Percentiles rank a stretch among this genome's conserved stretches.
These are phyloP conservation scores for Mastacembelus armatus DNA, from an alignment of 2,797 vertebrate species.

Conservation along the genomic window DNA sequence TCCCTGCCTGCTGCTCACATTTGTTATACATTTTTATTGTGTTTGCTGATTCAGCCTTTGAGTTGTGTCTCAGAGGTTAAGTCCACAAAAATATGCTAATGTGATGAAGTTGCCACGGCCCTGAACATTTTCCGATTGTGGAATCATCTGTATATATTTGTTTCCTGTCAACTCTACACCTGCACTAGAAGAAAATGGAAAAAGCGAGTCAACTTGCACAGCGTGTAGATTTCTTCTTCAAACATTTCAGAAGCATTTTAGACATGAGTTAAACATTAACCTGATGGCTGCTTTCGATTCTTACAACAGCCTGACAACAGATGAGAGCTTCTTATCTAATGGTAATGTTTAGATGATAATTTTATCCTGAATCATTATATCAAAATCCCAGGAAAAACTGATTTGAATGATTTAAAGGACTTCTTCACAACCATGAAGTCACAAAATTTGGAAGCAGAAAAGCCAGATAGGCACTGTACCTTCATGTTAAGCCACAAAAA, in stretches of 20 bases:
- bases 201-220: neutral
- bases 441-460: neutral
- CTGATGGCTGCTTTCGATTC: neutral
- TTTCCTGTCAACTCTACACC: neutral
- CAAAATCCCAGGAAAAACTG: too few species aligned
- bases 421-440: neutral
- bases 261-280: neutral
- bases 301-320: neutral
- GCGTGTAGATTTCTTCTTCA: neutral
- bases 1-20: neutral
- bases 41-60: neutral
- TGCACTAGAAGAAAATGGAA: neutral
- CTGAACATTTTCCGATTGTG: neutral
- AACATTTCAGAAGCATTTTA: neutral
- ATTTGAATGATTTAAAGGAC: neutral
- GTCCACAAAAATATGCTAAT: neutral
- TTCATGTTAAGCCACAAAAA: neutral
- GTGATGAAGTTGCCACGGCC: neutral
- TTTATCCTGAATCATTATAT: neutral
- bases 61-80: neutral
- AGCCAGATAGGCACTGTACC: neutral
- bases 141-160: constrained; percentile 6
- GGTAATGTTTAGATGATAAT: neutral
- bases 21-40: neutral
- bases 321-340: too few species aligned